Evolutionary conservation across 2,113 vertebrate genomes (phyloP).

Genomic region (human): DNA sequence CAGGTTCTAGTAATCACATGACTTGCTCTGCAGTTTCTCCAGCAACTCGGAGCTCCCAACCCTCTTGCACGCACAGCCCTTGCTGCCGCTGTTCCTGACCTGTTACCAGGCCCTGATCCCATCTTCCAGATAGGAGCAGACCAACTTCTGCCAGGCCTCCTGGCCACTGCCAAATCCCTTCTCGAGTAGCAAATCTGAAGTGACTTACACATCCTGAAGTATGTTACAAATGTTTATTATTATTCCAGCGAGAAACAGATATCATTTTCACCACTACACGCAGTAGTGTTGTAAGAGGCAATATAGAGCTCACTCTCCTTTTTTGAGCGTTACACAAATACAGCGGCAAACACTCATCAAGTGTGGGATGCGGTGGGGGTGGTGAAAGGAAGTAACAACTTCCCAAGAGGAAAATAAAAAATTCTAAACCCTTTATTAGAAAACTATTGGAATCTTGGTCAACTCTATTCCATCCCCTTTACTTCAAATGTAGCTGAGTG

Average conservation of each 20-base stretch:
- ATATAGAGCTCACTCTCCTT: rapidly evolving
- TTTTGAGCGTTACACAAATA: not conserved
- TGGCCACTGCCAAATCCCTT: too few species aligned
- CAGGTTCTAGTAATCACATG: rapidly evolving
- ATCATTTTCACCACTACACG: not conserved
- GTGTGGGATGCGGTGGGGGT: rapidly evolving
- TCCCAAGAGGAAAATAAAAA: not conserved
- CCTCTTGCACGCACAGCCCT: rapidly evolving
- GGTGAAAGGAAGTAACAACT: not conserved
- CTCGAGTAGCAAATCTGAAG: not conserved
- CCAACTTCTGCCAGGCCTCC: not conserved
- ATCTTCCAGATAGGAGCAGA: not conserved
- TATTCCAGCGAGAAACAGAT: not conserved
- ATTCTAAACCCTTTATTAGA: not conserved
- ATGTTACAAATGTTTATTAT: not conserved
- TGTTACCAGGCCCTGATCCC: not conserved
- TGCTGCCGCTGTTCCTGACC: not conserved
- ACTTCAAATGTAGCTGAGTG: not conserved
- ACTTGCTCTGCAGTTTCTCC: not conserved
- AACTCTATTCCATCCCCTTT: not conserved
- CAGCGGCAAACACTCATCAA: not conserved
- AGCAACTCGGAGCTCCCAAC: rapidly evolving
- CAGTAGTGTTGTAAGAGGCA: rapidly evolving
- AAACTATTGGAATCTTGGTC: not conserved
- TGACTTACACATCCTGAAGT: too few species aligned